These are phyloP conservation scores for Cephonodes hylas DNA, from an alignment of 2,888 invertebrate genomes.

Conservation along the genomic window DNA sequence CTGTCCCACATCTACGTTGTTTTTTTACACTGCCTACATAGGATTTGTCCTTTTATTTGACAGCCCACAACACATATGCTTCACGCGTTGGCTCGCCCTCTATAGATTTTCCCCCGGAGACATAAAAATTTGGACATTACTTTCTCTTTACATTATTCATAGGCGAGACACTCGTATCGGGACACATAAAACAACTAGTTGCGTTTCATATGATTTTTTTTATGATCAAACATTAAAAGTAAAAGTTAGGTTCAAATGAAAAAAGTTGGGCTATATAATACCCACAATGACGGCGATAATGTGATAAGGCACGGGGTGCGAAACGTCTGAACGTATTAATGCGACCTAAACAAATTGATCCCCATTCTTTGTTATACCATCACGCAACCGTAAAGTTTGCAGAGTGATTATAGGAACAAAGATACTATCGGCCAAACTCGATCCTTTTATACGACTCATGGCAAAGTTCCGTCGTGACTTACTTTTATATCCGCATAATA, in stretches of 20 bases:
- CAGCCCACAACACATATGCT: constrained; percentile 57
- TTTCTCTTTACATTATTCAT: constrained; percentile 40
- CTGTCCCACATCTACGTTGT: constrained; percentile 62
- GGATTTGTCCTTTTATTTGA: constrained; percentile 61
- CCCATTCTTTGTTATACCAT: constrained; percentile 45
- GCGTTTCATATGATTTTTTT: not conserved
- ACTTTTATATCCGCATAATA: constrained; percentile 12
- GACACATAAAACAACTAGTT: constrained; percentile 5
- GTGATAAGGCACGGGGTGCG: constrained; percentile 2
- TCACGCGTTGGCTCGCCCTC: constrained; percentile 61
- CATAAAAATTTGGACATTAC: constrained; percentile 43
- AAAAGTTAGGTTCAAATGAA: not conserved
- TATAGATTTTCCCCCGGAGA: constrained; percentile 46
- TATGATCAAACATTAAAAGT: not conserved
- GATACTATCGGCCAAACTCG: constrained; percentile 29
- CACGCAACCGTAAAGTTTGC: constrained; percentile 50
- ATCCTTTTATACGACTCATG: constrained; percentile 30
- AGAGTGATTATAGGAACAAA: constrained; percentile 37
- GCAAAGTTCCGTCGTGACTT: constrained; percentile 18
- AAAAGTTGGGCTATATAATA: not conserved
- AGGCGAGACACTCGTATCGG: constrained; percentile 17
- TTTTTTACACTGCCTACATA: constrained; percentile 52
- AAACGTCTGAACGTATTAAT: constrained; percentile 29
- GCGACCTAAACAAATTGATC: constrained; percentile 46
- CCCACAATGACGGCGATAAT: constrained; percentile 8